These are phyloP conservation scores for Nasonovia ribisnigri DNA, from an alignment of 2,888 invertebrate genomes.

Conservation along the genomic window DNA sequence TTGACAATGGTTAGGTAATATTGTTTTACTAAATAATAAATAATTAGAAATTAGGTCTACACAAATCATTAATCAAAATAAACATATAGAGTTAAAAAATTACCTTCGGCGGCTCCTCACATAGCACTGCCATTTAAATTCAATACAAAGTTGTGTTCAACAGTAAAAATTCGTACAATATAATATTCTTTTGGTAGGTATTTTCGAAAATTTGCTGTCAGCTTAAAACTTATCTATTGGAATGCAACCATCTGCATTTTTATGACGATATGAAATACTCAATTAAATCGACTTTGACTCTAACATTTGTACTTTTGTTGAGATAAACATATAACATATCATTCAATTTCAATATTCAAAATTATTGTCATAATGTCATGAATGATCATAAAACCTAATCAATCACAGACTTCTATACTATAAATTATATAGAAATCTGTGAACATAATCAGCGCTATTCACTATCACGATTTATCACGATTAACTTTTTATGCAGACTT, in stretches of 20 bases:
- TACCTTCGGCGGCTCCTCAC: neutral
- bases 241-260: neutral
- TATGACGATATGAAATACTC: neutral
- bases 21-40: neutral
- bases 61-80: neutral
- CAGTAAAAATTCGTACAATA: neutral
- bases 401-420: too few species aligned
- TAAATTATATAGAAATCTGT: too few species aligned
- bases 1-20: neutral
- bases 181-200: neutral
- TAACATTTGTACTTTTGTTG: neutral
- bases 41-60: neutral
- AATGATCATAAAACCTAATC: too few species aligned
- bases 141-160: neutral
- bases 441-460: too few species aligned
- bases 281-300: neutral
- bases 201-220: neutral
- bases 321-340: neutral
- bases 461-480: too few species aligned
- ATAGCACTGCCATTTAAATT: neutral
- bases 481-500: too few species aligned
- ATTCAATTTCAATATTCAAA: neutral
- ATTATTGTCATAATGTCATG: too few species aligned
- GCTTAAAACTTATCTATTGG: neutral
- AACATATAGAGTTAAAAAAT: neutral